Base-by-base conservation (phyloP, 1,140 invertebrate species). In the Chymomyza costata region DNA sequence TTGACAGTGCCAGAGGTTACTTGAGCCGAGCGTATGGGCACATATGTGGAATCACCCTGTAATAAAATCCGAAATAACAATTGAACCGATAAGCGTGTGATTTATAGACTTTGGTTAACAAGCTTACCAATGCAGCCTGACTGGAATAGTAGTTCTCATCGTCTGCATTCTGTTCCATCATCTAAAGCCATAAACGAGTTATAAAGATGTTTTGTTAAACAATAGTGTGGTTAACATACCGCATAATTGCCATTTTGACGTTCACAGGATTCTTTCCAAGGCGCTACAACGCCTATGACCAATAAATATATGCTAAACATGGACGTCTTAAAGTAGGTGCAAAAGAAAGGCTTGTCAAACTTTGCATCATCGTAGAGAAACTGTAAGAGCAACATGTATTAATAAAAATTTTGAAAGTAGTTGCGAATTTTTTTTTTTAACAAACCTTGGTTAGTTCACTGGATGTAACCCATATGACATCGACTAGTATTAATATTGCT, bases 341-440 rank as follows among this genome's bases (percentile, higher is more conserved):
- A 95, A 85, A 96, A 96, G 86, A 95, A 96, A 46, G 95, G 94
- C 70, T 96, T 96, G 76, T 94, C 89, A 82, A 90, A 96, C 14
- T 92, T 87, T 76, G 90, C 91, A 87, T 94, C 89, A 61, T 91
- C 89, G 74, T 95, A 95, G 39, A 96, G 90, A 86, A 93, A 95
- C 94, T 96, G 87, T 44, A 90, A 89, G 50, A 38, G 44, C 85
- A n/a, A 68, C 57, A 47, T 41, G 52, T 34, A n/a, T 6, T 11
- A 34, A 34, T 6, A 34, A n/a, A 6, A 34, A n/a, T n/a, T n/a
- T n/a, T n/a, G n/a, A n/a, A n/a, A 11, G 5, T 34, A 3, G n/a
- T 34, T 34, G 7, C 31, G 2, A 3, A 35, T 11, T 0, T 2
- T 7, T 13, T n/a, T 15, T 15, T 16, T 2, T 19, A 17, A 39